Evolutionary conservation across 2,888 invertebrate genomes (phyloP).

Genomic region (Erpobdella octoculata): DNA sequence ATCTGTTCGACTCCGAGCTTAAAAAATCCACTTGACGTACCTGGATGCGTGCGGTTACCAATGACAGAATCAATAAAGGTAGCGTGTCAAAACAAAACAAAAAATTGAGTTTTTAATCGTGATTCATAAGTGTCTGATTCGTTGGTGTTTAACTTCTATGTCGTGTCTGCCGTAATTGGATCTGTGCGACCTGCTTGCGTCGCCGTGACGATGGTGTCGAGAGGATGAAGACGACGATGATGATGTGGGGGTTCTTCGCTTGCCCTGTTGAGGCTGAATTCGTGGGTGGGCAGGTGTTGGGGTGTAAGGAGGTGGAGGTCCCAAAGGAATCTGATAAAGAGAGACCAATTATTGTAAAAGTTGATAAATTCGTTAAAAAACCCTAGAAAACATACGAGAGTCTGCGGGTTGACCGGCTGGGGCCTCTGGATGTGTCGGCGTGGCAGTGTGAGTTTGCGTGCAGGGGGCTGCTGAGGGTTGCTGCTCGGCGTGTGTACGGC

Average conservation of each 20-base stretch:
- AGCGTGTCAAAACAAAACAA: conserved; percentile 5
- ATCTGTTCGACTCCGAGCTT: no score
- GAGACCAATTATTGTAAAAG: background rate
- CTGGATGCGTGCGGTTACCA: no score
- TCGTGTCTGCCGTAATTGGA: background rate
- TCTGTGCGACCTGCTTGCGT: background rate
- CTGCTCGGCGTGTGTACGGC: conserved; percentile 98
- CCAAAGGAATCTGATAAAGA: conserved; percentile 6
- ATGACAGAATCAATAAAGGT: background rate
- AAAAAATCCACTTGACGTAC: no score
- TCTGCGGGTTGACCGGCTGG: conserved; percentile 14
- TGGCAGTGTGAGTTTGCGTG: conserved; percentile 72
- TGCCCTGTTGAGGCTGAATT: conserved; percentile 12
- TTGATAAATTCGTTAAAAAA: no score
- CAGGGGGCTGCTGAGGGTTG: conserved; percentile 93
- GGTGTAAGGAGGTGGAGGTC: conserved; percentile 14
- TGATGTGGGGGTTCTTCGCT: background rate
- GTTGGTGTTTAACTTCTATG: conserved; percentile 2
- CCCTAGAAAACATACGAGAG: background rate
- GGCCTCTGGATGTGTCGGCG: conserved; percentile 31
- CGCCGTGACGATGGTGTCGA: background rate
- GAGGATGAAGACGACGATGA: conserved; percentile 10
- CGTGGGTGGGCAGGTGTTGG: background rate
- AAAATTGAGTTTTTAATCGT: background rate
- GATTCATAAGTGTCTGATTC: background rate